phyloP scores from a whole-genome alignment of 2,113 vertebrate genomes.

The Sorex fumeus region DNA sequence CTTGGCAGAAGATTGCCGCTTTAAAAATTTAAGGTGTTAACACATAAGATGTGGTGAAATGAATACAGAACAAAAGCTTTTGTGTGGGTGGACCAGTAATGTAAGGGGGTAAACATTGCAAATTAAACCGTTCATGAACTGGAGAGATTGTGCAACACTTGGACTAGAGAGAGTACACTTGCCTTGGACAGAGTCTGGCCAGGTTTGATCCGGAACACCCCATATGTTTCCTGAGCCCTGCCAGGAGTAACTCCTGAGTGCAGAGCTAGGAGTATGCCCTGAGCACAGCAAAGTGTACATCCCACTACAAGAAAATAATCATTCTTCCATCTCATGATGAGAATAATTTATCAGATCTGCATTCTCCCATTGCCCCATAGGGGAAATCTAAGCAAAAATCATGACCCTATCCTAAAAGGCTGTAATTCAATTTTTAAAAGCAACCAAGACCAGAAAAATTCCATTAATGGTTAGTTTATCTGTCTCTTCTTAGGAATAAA shows the following conservation, averaged over 20 bases:
- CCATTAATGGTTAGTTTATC: not conserved
- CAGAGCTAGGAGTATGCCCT: too few relatives aligned
- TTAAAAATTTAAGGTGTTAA: slow-evolving; percentile 79
- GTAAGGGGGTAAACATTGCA: slow-evolving; percentile 35
- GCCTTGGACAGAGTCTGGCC: too few relatives aligned
- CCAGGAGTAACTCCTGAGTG: too few relatives aligned
- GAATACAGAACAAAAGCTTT: slow-evolving; percentile 61
- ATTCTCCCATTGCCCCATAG: not conserved
- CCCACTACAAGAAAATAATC: too few relatives aligned
- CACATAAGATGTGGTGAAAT: slow-evolving; percentile 82
- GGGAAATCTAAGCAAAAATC: slow-evolving; percentile 57
- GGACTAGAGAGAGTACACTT: too few relatives aligned
- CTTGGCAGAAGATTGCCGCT: slow-evolving; percentile 63
- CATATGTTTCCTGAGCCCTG: too few relatives aligned
- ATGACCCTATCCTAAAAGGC: slow-evolving; percentile 45
- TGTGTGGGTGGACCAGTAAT: not conserved
- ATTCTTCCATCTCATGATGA: slow-evolving; percentile 6
- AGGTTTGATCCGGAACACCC: too few relatives aligned
- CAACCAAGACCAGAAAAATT: slow-evolving; percentile 41
- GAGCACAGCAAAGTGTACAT: too few relatives aligned
- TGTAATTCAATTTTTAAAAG: slow-evolving; percentile 42
- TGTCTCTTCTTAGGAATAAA: slow-evolving; percentile 1
- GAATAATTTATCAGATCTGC: slow-evolving; percentile 70
- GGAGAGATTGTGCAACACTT: too few relatives aligned
- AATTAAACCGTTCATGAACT: slow-evolving; percentile 71